These are phyloP conservation scores for Trachelipus rathkii DNA, from an alignment of 1,140 invertebrate species.

Conservation along the genomic window DNA sequence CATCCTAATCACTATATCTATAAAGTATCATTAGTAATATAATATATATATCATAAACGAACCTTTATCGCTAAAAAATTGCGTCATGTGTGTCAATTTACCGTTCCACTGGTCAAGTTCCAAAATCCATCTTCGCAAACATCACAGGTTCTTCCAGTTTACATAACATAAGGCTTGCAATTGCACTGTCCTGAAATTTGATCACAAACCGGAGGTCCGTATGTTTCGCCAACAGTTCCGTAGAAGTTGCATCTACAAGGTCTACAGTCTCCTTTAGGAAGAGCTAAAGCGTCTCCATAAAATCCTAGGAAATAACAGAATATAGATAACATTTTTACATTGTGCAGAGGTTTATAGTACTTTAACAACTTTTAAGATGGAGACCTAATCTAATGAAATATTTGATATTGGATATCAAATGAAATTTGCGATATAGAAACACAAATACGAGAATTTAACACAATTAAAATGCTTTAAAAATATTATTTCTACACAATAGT, in stretches of 20 bases:
- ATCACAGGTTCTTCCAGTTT: constrained; percentile 80
- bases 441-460: too few species aligned
- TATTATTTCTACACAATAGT: too few species aligned
- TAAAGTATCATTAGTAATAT: too few species aligned
- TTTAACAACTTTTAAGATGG: too few species aligned
- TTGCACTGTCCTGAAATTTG: constrained; percentile 75
- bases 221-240: constrained; percentile 67
- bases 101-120: constrained; percentile 71
- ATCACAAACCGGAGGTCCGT: constrained; percentile 71
- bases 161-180: constrained; percentile 83
- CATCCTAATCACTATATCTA: too few species aligned
- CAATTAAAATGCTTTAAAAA: too few species aligned
- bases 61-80: too few species aligned
- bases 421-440: too few species aligned
- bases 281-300: constrained; percentile 80
- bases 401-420: too few species aligned
- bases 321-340: not conserved
- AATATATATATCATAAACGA: too few species aligned
- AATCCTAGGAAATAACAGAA: constrained; percentile 59
- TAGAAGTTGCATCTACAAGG: constrained; percentile 75
- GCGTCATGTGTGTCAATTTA: constrained; percentile 44
- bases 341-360: not conserved
- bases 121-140: constrained; percentile 79
- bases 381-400: too few species aligned
- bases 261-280: constrained; percentile 84